phyloP scores from a whole-genome alignment of 1,140 invertebrate genomes.

The Brachionus asplanchnoidis region DNA sequence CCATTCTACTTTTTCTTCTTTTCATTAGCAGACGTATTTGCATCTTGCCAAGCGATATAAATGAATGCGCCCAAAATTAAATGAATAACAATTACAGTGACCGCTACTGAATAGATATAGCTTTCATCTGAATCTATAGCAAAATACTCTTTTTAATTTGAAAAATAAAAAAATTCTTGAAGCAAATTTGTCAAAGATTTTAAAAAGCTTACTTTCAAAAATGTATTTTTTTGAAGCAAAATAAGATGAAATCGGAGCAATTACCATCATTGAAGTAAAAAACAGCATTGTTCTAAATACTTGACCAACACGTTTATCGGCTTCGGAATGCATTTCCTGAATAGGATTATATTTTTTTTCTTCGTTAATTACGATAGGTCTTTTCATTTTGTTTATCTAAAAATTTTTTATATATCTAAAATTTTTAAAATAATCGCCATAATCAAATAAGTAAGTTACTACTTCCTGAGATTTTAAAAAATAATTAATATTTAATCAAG shows the following conservation, averaged over 20 bases:
- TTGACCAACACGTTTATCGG: conserved; percentile 17
- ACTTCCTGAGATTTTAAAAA: background rate
- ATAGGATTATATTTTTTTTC: background rate
- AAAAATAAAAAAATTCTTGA: background rate
- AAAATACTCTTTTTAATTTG: conserved; percentile 3
- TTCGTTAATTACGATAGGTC: background rate
- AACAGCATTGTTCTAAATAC: conserved; percentile 38
- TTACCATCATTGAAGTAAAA: conserved; percentile 28
- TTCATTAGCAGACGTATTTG: background rate
- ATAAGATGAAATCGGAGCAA: conserved; percentile 36
- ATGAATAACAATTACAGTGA: conserved; percentile 23
- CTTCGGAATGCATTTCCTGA: conserved; percentile 32
- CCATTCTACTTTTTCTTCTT: conserved; percentile 15
- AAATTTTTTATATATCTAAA: background rate
- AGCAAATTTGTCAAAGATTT: background rate
- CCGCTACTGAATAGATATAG: conserved; percentile 16
- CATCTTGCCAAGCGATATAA: conserved; percentile 36
- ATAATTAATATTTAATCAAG: background rate
- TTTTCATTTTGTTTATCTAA: background rate
- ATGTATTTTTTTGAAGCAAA: conserved; percentile 31
- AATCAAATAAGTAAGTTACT: background rate
- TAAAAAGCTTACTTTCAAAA: conserved; percentile 21
- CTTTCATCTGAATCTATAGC: background rate
- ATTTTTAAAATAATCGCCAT: background rate
- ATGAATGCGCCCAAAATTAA: conserved; percentile 37